Evolutionary conservation across 2,113 vertebrate genomes (phyloP).

Genomic region (Heptranchias perlo): DNA sequence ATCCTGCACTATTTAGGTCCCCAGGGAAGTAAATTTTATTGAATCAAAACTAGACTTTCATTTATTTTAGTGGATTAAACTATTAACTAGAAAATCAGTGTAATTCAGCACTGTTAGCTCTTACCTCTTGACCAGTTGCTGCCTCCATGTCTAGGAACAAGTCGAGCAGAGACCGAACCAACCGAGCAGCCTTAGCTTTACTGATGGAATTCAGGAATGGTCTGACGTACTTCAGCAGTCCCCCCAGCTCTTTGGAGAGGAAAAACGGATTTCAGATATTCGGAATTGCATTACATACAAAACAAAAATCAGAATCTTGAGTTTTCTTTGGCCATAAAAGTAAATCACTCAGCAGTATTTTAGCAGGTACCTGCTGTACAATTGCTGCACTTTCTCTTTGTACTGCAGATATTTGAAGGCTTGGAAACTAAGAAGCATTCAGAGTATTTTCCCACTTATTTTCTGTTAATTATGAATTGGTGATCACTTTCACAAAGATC

Average conservation of each 20-base stretch:
- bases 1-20: background rate
- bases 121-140: constrained; percentile 94
- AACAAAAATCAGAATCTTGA: background rate
- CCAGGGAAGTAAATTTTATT: background rate
- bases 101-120: constrained; percentile 30
- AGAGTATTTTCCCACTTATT: background rate
- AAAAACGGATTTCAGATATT: background rate
- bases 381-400: background rate
- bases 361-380: background rate
- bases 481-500: background rate
- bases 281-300: background rate
- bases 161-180: constrained; percentile 91
- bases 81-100: background rate
- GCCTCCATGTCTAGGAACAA: constrained; percentile 98
- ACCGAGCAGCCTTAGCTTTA: constrained; percentile 84
- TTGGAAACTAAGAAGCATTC: background rate
- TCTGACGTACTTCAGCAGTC: constrained; percentile 92
- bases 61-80: background rate
- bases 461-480: background rate
- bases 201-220: constrained; percentile 96
- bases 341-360: background rate
- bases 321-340: background rate
- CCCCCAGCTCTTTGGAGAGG: constrained; percentile 76
- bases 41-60: background rate
- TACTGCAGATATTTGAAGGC: background rate